A percentile compares a stretch with the other conserved stretches of the same genome.
Evolutionary conservation across 2,888 invertebrate genomes (phyloP).

Genomic region (Darwinula stevensoni): DNA sequence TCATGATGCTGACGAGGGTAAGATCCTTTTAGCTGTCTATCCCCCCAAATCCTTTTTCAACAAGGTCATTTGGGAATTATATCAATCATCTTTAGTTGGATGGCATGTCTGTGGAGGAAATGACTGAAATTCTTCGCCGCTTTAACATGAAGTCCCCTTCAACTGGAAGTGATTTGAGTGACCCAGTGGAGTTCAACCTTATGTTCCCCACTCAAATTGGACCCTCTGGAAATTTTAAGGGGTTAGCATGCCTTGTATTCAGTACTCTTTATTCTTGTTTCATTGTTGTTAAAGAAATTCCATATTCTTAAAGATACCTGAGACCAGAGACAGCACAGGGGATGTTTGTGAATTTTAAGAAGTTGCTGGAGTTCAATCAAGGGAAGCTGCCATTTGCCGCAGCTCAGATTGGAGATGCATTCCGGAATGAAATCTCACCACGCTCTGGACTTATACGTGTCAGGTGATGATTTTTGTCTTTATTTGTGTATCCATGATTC

Average conservation of each 20-base stretch:
- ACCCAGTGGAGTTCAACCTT: conserved; percentile 91
- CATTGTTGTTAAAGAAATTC: conserved; percentile 3
- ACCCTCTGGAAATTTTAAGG: conserved; percentile 76
- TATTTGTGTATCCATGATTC: not conserved
- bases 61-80: not conserved
- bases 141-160: conserved; percentile 82
- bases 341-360: conserved; percentile 97
- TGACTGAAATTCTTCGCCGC: conserved; percentile 50
- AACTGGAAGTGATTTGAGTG: conserved; percentile 71
- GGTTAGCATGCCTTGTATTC: conserved; percentile 18
- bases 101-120: conserved; percentile 66
- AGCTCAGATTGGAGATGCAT: conserved; percentile 93
- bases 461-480: conserved; percentile 15
- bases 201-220: conserved; percentile 98
- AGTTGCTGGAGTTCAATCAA: conserved; percentile 86
- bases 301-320: conserved; percentile 29
- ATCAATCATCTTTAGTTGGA: conserved; percentile 27
- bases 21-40: not conserved
- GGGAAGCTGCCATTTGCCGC: conserved; percentile 88
- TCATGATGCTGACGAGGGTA: conserved; percentile 5
- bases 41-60: not conserved
- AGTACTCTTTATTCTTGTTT: not conserved
- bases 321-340: conserved; percentile 98
- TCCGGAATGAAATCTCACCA: conserved; percentile 97
- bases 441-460: conserved; percentile 80